Conservation (phyloP, 1,140 invertebrate species). For the Bombus polaris region DNA sequence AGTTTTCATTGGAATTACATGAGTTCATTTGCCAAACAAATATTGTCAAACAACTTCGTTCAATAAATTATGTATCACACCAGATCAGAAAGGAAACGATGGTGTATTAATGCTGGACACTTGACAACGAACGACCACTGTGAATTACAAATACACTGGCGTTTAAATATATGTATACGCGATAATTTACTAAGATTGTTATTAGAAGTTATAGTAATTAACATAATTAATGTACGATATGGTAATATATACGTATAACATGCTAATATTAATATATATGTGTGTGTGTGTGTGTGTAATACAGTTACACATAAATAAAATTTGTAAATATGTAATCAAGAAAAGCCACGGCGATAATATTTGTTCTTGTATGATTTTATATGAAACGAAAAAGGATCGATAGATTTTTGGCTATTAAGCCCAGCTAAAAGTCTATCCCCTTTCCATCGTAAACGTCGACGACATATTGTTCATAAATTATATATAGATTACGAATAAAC, state of each 20-base stretch:
- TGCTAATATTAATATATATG: background rate
- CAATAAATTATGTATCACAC: background rate
- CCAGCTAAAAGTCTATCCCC: conserved; percentile 26
- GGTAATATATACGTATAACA: background rate
- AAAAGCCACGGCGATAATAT: background rate
- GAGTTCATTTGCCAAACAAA: background rate
- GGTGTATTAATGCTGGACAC: background rate
- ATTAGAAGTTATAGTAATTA: too few relatives aligned
- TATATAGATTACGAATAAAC: conserved; percentile 48
- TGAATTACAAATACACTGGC: background rate
- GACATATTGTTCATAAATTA: background rate
- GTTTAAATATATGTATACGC: background rate
- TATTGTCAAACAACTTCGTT: background rate
- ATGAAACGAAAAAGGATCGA: background rate
- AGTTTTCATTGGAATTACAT: too few relatives aligned
- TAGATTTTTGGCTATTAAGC: conserved; percentile 60
- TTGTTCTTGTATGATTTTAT: conserved; percentile 30
- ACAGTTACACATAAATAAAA: background rate
- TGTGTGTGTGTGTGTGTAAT: too few relatives aligned
- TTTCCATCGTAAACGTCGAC: background rate
- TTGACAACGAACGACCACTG: conserved; percentile 13
- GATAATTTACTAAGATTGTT: background rate
- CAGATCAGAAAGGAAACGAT: background rate
- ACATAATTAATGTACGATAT: too few relatives aligned
- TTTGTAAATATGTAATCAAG: conserved; percentile 6